A percentile compares a stretch with the other conserved stretches of the same genome.
phyloP scores from a whole-genome alignment of 2,113 vertebrate genomes.

The Pedetes capensis region DNA sequence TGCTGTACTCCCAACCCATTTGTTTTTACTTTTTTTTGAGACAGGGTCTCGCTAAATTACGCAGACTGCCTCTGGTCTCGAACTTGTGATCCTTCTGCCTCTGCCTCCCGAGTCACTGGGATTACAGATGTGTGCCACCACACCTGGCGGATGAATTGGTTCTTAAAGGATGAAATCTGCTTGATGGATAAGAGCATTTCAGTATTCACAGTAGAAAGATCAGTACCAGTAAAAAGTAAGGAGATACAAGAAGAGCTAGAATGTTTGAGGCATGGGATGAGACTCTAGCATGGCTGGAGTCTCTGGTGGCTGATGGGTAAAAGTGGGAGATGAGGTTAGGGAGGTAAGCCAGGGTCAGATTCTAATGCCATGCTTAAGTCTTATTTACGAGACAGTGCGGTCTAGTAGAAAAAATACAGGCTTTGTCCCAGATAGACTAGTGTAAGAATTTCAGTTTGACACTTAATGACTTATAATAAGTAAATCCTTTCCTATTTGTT shows the following conservation, averaged over 20 bases:
- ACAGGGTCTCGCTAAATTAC: too few relatives aligned
- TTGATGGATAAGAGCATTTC: background rate
- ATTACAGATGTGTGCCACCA: too few relatives aligned
- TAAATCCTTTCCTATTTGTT: too few relatives aligned
- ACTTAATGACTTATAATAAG: background rate
- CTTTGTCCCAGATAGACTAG: background rate
- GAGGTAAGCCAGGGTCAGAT: background rate
- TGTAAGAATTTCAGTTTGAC: constrained; percentile 10
- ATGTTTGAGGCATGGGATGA: background rate
- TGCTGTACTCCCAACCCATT: too few relatives aligned
- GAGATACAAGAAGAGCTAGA: background rate
- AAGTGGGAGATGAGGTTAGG: background rate
- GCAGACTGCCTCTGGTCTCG: too few relatives aligned
- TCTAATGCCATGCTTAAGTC: background rate
- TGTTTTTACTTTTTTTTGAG: too few relatives aligned
- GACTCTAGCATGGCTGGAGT: background rate
- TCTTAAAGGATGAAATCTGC: background rate
- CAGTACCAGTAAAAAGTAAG: background rate
- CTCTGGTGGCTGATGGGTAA: background rate
- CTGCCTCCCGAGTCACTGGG: too few relatives aligned
- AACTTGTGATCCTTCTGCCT: too few relatives aligned
- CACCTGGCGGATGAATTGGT: too few relatives aligned
- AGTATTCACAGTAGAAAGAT: background rate
- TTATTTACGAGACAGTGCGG: background rate
- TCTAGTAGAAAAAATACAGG: background rate